Conservation (phyloP, 2,113 vertebrate genomes). For the Aythya baeri region DNA sequence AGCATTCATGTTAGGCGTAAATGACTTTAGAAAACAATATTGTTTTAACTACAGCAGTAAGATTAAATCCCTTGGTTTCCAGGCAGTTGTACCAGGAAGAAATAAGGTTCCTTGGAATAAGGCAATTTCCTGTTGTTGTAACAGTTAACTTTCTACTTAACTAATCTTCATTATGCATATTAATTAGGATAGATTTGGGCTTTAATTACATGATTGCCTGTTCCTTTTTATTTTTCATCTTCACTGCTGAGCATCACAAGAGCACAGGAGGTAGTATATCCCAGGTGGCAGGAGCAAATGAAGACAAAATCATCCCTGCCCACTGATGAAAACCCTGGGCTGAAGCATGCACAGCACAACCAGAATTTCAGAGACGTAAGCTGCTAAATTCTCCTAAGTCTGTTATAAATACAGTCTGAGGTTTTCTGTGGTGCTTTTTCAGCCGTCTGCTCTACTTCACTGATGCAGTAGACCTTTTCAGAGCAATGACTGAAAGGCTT, state of each 20-base stretch:
- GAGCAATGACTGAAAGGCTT: not conserved
- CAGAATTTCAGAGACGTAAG: not conserved
- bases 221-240: not conserved
- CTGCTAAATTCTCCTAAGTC: not conserved
- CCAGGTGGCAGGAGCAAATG: not conserved
- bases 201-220: not conserved
- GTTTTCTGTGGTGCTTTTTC: constrained; percentile 25
- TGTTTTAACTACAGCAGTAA: not conserved
- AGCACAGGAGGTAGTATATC: not conserved
- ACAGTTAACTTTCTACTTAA: not conserved
- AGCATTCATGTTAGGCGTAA: not conserved
- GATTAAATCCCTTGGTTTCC: not conserved
- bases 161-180: not conserved
- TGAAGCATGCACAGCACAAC: not conserved
- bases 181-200: not conserved
- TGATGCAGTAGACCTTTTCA: not conserved
- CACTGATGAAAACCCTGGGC: not conserved
- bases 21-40: not conserved
- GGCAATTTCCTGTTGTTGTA: not conserved
- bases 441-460: not conserved
- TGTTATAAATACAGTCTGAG: not conserved
- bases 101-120: not conserved
- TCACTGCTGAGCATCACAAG: not conserved
- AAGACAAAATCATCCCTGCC: not conserved
- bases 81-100: not conserved